Evolutionary conservation across 2,797 vertebrate species (phyloP).

Genomic region (Falco cherrug): DNA sequence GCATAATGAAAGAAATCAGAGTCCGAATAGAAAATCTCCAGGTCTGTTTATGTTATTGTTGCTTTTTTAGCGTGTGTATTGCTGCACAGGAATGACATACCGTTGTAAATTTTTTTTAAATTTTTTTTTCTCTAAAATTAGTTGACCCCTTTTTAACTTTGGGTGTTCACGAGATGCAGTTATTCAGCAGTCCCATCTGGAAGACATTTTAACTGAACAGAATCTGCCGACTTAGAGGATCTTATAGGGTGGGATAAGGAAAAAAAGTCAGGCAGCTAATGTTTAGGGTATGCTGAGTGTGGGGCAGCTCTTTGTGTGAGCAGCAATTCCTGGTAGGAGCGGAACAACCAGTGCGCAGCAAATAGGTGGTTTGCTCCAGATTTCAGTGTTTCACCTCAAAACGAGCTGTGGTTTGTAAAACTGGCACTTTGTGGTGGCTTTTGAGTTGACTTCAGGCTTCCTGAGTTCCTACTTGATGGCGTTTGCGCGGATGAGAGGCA

Average conservation of each 20-base stretch:
- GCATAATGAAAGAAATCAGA: background rate
- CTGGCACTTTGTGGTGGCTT: constrained; percentile 62
- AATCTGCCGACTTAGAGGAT: constrained; percentile 70
- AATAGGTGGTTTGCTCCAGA: constrained; percentile 11
- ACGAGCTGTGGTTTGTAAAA: constrained; percentile 58
- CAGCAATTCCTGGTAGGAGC: constrained; percentile 15
- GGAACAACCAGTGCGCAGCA: constrained; percentile 21
- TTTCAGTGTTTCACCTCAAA: constrained; percentile 44
- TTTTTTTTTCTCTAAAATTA: constrained; percentile 20
- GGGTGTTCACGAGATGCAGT: constrained; percentile 65
- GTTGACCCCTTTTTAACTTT: constrained; percentile 69
- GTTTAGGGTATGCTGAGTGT: constrained; percentile 24
- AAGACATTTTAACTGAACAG: constrained; percentile 73
- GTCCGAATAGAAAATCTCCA: background rate
- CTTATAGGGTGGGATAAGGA: constrained; percentile 56
- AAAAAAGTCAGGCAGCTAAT: constrained; percentile 13
- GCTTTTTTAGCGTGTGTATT: constrained; percentile 1
- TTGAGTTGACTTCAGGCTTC: constrained; percentile 43
- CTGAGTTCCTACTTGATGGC: constrained; percentile 53
- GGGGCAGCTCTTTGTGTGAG: constrained; percentile 42
- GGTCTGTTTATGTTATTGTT: background rate
- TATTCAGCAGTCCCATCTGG: constrained; percentile 73
- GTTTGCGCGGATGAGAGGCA: constrained; percentile 34
- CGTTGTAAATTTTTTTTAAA: background rate
- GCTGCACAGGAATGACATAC: constrained; percentile 31